A percentile compares a stretch with the other conserved stretches of the same genome.
Evolutionary conservation across 2,113 vertebrate genomes (phyloP).

Genomic region (Thunnus thynnus): DNA sequence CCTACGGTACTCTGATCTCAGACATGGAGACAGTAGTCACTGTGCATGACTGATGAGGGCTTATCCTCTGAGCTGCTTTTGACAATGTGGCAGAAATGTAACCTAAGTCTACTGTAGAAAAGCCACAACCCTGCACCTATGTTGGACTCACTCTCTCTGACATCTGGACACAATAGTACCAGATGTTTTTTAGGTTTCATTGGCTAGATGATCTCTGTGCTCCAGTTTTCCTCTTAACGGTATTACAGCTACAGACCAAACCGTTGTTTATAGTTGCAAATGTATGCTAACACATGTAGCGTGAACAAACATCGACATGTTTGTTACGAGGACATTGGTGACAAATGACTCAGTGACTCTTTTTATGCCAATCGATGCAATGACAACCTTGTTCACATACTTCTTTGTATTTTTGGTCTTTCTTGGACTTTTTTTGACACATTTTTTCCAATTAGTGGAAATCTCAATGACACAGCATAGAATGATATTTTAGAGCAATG

Average conservation of each 20-base stretch:
- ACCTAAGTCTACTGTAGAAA: neutral
- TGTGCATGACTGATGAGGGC: slow-evolving; percentile 36
- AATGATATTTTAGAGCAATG: too few relatives aligned
- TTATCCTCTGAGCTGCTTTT: slow-evolving; percentile 36
- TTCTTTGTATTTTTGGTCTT: too few relatives aligned
- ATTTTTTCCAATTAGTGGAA: too few relatives aligned
- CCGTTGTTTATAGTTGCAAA: neutral
- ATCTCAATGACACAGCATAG: too few relatives aligned
- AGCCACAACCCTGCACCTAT: neutral
- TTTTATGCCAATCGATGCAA: too few relatives aligned
- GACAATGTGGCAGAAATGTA: slow-evolving; percentile 1
- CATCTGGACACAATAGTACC: neutral
- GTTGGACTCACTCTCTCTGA: neutral
- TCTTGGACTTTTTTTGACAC: too few relatives aligned
- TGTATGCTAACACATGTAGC: neutral
- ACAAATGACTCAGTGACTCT: too few relatives aligned
- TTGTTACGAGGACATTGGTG: neutral
- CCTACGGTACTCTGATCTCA: neutral
- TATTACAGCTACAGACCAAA: too few relatives aligned
- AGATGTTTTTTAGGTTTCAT: neutral
- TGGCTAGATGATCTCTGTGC: neutral
- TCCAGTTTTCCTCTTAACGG: too few relatives aligned
- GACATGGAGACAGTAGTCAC: slow-evolving; percentile 24
- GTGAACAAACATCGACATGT: neutral
- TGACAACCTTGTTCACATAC: too few relatives aligned